Base-by-base conservation (phyloP, 2,888 invertebrate genomes). In the Tetramorium bicarinatum region DNA sequence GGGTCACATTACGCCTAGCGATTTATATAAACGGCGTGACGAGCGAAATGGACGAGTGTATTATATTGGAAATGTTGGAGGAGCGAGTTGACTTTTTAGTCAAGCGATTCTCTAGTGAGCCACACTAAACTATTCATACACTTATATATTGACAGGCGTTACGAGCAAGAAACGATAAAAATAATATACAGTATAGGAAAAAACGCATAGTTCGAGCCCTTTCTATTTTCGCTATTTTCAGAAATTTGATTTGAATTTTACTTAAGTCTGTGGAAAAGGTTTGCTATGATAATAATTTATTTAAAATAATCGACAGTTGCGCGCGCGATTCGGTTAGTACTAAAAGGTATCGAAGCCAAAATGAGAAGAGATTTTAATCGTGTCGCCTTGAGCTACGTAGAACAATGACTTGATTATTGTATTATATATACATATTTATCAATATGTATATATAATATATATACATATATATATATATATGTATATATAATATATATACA, bases 11-110 rank as follows among this genome's bases (percentile, higher is more conserved):
- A 54, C 34, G 61, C n/a, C 21, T 72, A 41, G 38, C 25, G 91
- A 93, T 93, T 93, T 93, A 93, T 93, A 93, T 91, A 92, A 89
- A 92, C 92, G 91, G 92, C 92, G 47, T 79, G 90, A 92, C 91
- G 90, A 91, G 84, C 86, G 89, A 93, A 90, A 91, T 91, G 92
- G 91, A 81, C 62, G 91, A 93, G 91, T 94, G 94, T 94, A 94
- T 92, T 92, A 94, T 94, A 94, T 87, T 94, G 93, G 92, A 82
- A 38, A 54, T 34, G n/a, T n/a, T n/a, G n/a, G 25, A 44, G 54
- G 11, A 64, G 21, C 54, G 52, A 64, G 38, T 25, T 67, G 59
- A 59, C 18, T 25, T 82, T 25, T 82, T 49, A 49, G 44, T 79
- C 49, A n/a, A 79, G 47, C 72, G 34, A 47, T 80, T 83, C 52